Conservation (phyloP, 2,888 invertebrate genomes). For the Petrophora chlorosata region DNA sequence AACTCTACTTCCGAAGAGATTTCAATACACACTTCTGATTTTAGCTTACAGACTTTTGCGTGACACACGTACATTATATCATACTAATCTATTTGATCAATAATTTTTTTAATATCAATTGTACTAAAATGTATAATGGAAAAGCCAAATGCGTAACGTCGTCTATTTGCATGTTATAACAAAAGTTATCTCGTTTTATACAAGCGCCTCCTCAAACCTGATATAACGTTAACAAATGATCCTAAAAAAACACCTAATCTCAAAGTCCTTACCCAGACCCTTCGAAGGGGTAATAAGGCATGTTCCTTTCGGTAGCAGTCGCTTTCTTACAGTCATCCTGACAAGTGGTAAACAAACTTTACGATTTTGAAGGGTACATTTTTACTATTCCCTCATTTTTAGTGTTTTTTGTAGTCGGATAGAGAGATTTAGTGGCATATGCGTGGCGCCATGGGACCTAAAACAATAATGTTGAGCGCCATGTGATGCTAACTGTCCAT, state of each 20-base stretch:
- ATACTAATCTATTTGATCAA: no score
- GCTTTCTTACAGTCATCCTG: slow-evolving; percentile 66
- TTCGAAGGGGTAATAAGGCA: slow-evolving; percentile 48
- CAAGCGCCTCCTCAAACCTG: slow-evolving; percentile 1
- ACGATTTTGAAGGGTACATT: slow-evolving; percentile 61
- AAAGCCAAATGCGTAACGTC: no score
- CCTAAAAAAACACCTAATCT: slow-evolving; percentile 38
- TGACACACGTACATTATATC: no score
- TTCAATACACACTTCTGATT: no score
- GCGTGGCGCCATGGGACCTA: slow-evolving; percentile 74
- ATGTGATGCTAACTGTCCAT: slow-evolving; percentile 35
- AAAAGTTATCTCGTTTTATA: background rate
- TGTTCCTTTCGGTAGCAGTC: slow-evolving; percentile 52
- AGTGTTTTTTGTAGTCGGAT: slow-evolving; percentile 51
- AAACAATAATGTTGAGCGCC: slow-evolving; percentile 61
- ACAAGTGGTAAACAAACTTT: slow-evolving; percentile 77
- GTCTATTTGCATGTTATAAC: background rate
- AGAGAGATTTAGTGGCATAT: slow-evolving; percentile 59
- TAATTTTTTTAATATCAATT: no score
- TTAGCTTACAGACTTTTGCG: no score
- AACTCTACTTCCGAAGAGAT: no score
- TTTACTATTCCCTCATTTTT: slow-evolving; percentile 61
- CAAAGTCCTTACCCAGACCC: slow-evolving; percentile 44
- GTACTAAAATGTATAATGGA: no score
- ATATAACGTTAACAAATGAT: slow-evolving; percentile 28